Evolutionary conservation across 2,888 invertebrate species (phyloP).

Genomic region (Hetaerina titia): DNA sequence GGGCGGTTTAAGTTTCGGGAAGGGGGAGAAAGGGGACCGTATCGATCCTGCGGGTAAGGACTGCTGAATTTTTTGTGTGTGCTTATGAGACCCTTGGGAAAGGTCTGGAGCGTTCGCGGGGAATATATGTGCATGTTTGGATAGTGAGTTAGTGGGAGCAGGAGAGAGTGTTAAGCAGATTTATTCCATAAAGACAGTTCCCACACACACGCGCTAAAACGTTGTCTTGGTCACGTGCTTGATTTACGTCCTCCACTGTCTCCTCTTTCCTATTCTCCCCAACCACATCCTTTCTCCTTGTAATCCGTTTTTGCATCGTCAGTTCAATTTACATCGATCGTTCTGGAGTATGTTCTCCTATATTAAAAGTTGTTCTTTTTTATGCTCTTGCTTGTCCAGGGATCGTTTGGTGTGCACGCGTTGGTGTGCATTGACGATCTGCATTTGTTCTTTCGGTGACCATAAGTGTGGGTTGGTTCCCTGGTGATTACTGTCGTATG

Average conservation of each 20-base stretch:
- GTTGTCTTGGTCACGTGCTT: slow-evolving; percentile 22
- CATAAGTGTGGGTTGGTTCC: neutral
- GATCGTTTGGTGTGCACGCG: neutral
- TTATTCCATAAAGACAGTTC: slow-evolving; percentile 32
- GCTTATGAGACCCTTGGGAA: slow-evolving; percentile 38
- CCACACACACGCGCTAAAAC: slow-evolving; percentile 28
- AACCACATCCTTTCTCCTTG: neutral
- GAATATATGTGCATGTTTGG: neutral
- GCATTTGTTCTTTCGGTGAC: neutral
- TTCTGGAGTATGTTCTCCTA: neutral
- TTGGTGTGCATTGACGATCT: neutral
- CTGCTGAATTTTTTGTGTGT: slow-evolving; percentile 6
- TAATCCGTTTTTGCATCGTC: slow-evolving; percentile 17
- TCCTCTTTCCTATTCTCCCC: neutral
- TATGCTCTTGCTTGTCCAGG: neutral
- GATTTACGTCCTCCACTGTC: neutral
- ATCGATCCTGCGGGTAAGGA: neutral
- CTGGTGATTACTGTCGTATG: neutral
- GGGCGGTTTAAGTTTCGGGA: neutral
- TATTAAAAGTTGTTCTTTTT: slow-evolving; percentile 40
- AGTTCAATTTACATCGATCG: slow-evolving; percentile 23
- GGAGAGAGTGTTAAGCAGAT: neutral
- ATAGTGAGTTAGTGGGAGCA: neutral
- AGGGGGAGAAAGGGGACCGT: neutral
- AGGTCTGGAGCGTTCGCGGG: neutral